Evolutionary conservation across 2,888 invertebrate species (phyloP).

Genomic region (Dasysyrphus albostriatus): DNA sequence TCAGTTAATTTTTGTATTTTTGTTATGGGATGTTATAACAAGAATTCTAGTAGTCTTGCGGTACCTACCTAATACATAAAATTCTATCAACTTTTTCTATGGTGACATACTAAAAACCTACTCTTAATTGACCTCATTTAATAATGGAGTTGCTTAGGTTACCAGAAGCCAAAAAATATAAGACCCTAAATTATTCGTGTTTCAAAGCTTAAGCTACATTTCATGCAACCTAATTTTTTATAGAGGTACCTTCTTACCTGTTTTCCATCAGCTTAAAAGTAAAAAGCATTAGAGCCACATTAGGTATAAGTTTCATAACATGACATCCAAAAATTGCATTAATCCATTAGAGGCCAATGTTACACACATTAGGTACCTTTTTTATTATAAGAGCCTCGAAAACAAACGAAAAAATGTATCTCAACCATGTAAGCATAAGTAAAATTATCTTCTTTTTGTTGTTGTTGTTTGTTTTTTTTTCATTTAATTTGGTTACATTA

Average conservation of each 20-base stretch:
- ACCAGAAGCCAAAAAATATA: too few relatives aligned
- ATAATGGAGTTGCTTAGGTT: too few relatives aligned
- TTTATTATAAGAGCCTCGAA: slow-evolving; percentile 33
- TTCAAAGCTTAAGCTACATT: neutral
- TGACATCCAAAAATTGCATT: slow-evolving; percentile 66
- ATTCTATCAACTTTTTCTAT: too few relatives aligned
- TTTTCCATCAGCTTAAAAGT: neutral
- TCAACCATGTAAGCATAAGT: neutral
- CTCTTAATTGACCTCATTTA: too few relatives aligned
- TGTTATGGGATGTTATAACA: too few relatives aligned
- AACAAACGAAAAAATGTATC: neutral
- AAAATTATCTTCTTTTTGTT: slow-evolving; percentile 5
- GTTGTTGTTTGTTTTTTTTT: neutral
- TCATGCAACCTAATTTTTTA: neutral
- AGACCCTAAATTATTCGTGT: neutral
- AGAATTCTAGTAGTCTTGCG: too few relatives aligned
- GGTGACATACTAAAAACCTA: too few relatives aligned
- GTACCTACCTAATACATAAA: too few relatives aligned
- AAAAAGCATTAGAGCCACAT: slow-evolving; percentile 27
- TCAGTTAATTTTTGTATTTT: too few relatives aligned
- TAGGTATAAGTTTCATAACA: neutral
- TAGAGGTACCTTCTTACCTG: neutral
- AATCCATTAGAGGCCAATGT: slow-evolving; percentile 71
- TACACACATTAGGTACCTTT: slow-evolving; percentile 59
- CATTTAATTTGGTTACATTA: slow-evolving; percentile 49